Conservation (phyloP, 2,797 vertebrate genomes). For the Cirrhinus mrigala region DNA sequence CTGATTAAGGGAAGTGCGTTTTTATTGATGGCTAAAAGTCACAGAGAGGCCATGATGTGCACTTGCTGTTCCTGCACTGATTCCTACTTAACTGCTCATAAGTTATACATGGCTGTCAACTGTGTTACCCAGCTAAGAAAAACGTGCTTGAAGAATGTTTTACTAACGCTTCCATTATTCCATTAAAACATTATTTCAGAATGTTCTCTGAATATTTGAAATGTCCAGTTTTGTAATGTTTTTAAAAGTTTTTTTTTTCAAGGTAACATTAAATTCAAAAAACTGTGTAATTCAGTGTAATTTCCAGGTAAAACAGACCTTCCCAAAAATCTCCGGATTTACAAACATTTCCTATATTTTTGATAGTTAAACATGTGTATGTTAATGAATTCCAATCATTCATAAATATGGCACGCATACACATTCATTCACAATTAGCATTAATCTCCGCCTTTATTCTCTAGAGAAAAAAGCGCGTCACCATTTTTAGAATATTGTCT, state of each 20-base stretch:
- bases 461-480: too few species aligned
- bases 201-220: neutral
- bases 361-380: too few species aligned
- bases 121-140: neutral
- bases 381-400: too few species aligned
- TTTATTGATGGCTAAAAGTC: slow-evolving; percentile 57
- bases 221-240: neutral
- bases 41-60: slow-evolving; percentile 59
- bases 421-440: too few species aligned
- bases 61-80: slow-evolving; percentile 58
- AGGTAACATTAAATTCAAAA: neutral
- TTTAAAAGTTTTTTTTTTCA: neutral
- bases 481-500: too few species aligned
- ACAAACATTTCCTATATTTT: too few species aligned
- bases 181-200: neutral
- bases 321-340: too few species aligned
- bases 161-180: neutral
- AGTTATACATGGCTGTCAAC: slow-evolving; percentile 38
- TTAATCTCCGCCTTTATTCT: too few species aligned
- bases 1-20: slow-evolving; percentile 64
- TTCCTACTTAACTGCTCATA: slow-evolving; percentile 38
- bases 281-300: too few species aligned
- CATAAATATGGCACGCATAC: too few species aligned
- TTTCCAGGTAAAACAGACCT: too few species aligned
- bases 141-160: neutral